Base-by-base conservation (phyloP, 1,140 invertebrate genomes). In the Tetraneura akinire region DNA sequence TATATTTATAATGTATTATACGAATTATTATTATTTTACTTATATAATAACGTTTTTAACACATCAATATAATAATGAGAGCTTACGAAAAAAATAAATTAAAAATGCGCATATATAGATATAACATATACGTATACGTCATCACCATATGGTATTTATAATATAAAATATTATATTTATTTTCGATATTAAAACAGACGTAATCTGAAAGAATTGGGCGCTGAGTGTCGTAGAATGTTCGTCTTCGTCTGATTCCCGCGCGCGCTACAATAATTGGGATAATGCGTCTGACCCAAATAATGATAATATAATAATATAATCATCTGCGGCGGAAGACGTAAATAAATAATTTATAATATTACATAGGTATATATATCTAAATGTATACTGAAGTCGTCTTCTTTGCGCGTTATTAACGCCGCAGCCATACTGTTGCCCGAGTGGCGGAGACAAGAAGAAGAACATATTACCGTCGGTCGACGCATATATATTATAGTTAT, bases 101-200 rank as follows among this genome's bases (percentile, higher is more conserved):
- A 37, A 8, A 37, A 3, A 37, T 37, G 3, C 8, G 8, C 8
- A 8, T 8, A 37, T 37, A 4, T 37, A 37, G 32, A 37, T 37
- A 37, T 37, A 37, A 37, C 8, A 37, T 16, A 13, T 2, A 55
- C 29, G 23, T 64, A 10, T 9, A 23, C n/a, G n/a, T 76, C 11
- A 42, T 42, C n/a, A 42, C 73, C 26, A 76, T 55, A 57, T 76
- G 53, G 51, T n/a, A 53, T 21, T 32, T 21, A 11, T 57, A 18
- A 37, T 76, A 57, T 76, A n/a, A n/a, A n/a, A n/a, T n/a, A n/a
- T n/a, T n/a, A n/a, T n/a, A n/a, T n/a, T n/a, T n/a, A n/a, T n/a
- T n/a, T n/a, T n/a, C n/a, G n/a, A n/a, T 9, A 76, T 76, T 57
- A 51, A 76, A 76, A 76, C 32, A 76, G 73, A 55, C 29, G 53